Evolutionary conservation across 2,113 vertebrate genomes (phyloP).

Genomic region (Pomatorhinus ruficollis): DNA sequence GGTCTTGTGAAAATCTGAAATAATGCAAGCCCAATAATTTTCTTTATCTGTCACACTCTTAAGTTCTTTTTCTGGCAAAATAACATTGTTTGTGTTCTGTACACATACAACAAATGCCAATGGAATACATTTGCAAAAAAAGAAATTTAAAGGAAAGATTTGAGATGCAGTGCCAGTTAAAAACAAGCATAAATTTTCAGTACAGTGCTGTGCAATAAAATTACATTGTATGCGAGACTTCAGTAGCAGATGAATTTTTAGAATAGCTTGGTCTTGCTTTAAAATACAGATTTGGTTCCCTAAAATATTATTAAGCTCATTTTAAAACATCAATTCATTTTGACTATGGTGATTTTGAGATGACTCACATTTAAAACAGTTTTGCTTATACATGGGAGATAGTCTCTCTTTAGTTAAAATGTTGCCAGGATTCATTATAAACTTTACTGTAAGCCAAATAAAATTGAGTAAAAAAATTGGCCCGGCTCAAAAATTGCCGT

Average conservation of each 20-base stretch:
- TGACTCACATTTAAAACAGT: constrained; percentile 35
- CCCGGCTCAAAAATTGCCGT: background rate
- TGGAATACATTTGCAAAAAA: background rate
- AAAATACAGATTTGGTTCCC: background rate
- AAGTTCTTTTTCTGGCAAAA: background rate
- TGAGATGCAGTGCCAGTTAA: background rate
- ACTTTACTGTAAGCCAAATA: constrained; percentile 19
- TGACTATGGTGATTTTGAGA: constrained; percentile 14
- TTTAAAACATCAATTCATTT: background rate
- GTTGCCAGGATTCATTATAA: constrained; percentile 23
- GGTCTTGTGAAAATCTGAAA: background rate
- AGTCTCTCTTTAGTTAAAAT: background rate
- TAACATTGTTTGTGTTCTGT: background rate
- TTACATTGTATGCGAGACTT: background rate
- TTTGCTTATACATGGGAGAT: constrained; percentile 18
- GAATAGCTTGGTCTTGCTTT: background rate
- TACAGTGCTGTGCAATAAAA: background rate
- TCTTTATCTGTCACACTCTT: background rate
- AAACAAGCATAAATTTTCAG: background rate
- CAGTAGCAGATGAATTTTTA: background rate
- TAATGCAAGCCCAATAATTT: background rate
- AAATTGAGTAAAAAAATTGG: constrained; percentile 31
- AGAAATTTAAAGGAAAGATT: background rate
- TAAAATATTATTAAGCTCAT: constrained; percentile 16
- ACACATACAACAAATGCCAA: rapidly evolving